Conservation (phyloP, 2,888 invertebrate species). For the Himalopsyche anomala region DNA sequence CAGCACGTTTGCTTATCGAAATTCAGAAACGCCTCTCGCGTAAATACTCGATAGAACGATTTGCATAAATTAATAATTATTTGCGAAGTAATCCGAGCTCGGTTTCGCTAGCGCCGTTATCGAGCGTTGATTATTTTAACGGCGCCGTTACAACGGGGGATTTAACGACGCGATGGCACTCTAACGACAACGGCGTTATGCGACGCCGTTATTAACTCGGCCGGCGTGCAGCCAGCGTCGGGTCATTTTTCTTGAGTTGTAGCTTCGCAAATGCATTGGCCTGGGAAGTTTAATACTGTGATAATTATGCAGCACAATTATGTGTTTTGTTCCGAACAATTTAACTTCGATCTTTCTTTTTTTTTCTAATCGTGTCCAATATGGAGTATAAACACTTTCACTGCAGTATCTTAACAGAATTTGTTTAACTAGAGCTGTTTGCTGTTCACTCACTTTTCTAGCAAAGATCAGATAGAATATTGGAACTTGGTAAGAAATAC, state of each 20-base stretch:
- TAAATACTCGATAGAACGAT: constrained; percentile 29
- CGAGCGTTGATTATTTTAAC: constrained; percentile 42
- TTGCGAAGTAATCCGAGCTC: constrained; percentile 32
- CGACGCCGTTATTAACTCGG: constrained; percentile 31
- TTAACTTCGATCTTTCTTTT: too few species aligned
- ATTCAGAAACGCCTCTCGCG: constrained; percentile 9
- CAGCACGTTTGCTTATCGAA: constrained; percentile 6
- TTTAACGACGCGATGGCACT: constrained; percentile 35
- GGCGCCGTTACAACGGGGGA: constrained; percentile 22
- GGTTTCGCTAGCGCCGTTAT: constrained; percentile 40
- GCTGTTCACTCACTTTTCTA: too few species aligned
- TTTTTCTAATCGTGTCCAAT: too few species aligned
- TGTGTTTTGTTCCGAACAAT: too few species aligned
- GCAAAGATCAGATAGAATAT: too few species aligned
- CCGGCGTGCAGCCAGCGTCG: background rate
- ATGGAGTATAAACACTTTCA: too few species aligned
- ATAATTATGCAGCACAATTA: too few species aligned
- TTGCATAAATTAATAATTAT: constrained; percentile 42
- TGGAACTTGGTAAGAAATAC: too few species aligned
- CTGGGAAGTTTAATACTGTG: too few species aligned
- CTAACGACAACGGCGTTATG: constrained; percentile 17
- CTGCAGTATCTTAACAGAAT: too few species aligned
- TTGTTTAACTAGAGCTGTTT: too few species aligned
- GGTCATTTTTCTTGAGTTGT: background rate
- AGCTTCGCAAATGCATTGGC: background rate